These are phyloP conservation scores for Barbus barbus DNA, from an alignment of 2,113 vertebrate genomes.

Conservation along the genomic window DNA sequence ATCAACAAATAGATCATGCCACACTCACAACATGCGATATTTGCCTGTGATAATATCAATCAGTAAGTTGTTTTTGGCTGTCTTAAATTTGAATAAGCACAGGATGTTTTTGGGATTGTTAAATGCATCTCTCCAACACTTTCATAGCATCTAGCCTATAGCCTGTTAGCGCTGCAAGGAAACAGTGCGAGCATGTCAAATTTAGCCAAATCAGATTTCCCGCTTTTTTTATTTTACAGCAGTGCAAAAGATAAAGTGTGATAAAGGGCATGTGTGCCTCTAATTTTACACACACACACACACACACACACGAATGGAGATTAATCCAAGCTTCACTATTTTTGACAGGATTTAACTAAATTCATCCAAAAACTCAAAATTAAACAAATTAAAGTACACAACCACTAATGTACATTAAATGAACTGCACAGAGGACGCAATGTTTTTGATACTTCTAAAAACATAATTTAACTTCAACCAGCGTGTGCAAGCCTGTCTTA, in stretches of 20 bases:
- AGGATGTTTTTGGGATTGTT: neutral
- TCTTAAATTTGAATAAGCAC: neutral
- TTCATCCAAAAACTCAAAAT: neutral
- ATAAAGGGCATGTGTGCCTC: neutral
- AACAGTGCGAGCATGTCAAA: neutral
- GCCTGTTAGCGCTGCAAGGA: neutral
- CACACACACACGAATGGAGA: too few species aligned
- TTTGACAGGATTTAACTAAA: neutral
- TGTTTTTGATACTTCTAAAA: neutral
- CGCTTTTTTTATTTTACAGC: neutral
- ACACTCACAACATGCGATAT: neutral
- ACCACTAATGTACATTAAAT: neutral
- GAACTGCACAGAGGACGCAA: neutral
- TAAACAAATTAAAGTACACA: neutral
- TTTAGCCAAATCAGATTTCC: neutral
- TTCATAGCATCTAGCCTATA: neutral
- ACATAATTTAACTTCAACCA: neutral
- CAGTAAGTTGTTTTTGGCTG: neutral
- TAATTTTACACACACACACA: neutral
- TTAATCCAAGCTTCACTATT: neutral
- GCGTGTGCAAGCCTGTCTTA: neutral
- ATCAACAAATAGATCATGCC: neutral
- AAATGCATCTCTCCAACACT: neutral
- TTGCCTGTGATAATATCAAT: neutral
- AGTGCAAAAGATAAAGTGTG: neutral